Evolutionary conservation across 2,797 vertebrate genomes (phyloP).

Genomic region (Tachyglossus aculeatus): DNA sequence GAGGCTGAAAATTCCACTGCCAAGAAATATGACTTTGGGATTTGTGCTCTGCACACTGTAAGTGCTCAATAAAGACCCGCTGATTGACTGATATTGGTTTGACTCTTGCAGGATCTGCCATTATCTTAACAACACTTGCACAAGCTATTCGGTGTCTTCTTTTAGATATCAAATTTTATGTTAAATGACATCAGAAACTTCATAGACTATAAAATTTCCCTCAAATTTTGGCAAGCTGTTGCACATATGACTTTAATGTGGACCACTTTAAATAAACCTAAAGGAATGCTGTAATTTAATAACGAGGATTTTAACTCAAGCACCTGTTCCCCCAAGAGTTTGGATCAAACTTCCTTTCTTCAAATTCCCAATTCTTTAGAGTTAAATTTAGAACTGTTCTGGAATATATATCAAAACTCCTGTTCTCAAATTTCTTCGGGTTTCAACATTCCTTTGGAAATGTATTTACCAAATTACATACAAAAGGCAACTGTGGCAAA

Average conservation of each 20-base stretch:
- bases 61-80: no score
- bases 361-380: not conserved
- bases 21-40: no score
- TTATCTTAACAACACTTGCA: no score
- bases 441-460: not conserved
- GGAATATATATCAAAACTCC: not conserved
- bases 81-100: no score
- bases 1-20: no score
- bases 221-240: not conserved
- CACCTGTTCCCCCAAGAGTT: not conserved
- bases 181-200: no score
- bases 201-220: no score
- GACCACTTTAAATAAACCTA: not conserved
- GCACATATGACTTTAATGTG: not conserved
- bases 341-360: not conserved
- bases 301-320: not conserved
- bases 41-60: no score
- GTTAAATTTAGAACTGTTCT: not conserved
- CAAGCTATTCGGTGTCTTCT: no score
- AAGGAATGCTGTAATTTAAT: not conserved
- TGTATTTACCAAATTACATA: not conserved
- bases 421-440: not conserved
- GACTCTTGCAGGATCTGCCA: no score
- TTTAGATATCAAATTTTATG: no score
- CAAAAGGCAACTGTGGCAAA: not conserved